Conservation (phyloP, 2,797 vertebrate species). For the Pangasius larnaudii region DNA sequence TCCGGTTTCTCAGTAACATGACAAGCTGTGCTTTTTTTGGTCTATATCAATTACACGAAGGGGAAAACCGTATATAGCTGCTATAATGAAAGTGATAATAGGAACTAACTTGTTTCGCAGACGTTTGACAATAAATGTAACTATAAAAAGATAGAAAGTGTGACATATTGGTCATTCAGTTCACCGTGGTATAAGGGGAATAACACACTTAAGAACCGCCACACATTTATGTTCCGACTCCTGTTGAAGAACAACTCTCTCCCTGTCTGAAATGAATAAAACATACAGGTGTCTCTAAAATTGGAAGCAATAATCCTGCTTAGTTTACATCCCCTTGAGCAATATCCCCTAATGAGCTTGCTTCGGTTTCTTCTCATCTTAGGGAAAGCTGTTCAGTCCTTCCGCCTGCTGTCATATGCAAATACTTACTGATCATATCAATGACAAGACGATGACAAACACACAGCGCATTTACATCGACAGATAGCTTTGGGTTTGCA, state of each 20-base stretch:
- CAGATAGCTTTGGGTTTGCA: neutral
- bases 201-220: neutral
- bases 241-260: conserved; percentile 55
- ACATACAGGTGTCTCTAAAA: conserved; percentile 62
- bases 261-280: conserved; percentile 68
- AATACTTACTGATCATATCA: conserved; percentile 73
- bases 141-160: neutral
- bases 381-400: conserved; percentile 68
- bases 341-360: conserved; percentile 75
- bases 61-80: neutral
- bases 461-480: conserved; percentile 6
- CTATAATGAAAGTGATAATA: neutral
- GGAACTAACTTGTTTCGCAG: neutral
- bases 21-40: neutral
- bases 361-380: conserved; percentile 67
- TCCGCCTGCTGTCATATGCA: conserved; percentile 70
- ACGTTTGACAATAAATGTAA: no score
- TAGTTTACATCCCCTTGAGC: conserved; percentile 68
- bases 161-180: neutral
- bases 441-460: neutral
- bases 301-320: conserved; percentile 68
- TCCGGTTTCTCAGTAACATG: neutral
- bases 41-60: no score
- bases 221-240: conserved; percentile 51
- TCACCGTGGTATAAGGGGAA: neutral